Evolutionary conservation across 2,797 vertebrate species (phyloP), one percentile per base, ranked within the genome.

Genomic region (Karalla daura): DNA sequence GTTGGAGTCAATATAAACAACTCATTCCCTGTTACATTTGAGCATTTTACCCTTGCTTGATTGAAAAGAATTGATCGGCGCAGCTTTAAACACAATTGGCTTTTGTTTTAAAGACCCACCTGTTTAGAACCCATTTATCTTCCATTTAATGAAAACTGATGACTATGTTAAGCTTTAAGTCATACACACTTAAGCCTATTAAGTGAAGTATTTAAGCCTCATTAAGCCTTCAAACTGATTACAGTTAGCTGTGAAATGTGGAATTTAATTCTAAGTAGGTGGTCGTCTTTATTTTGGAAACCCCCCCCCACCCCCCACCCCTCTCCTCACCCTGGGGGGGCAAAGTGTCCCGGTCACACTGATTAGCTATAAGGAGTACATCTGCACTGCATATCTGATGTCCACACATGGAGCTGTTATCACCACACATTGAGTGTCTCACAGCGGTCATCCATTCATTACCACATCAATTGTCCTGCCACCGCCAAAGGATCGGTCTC

Each of bases 121-220:
- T 74, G 71, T 76, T 65, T 24, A 18, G 10, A 66, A 43, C 13
- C 5, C 5, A 49, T 62, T 64, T 60, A 60, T 85, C 49, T 73
- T 58, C 40, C 45, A 39, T 67, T 76, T 74, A 47, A 76, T 56
- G 21, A 74, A 78, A 84, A 81, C 64, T 32, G 59, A 78, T 86
- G 78, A 78, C 72, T 83, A 58, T 45, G 64, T 55, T 76, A 49
- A 69, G 62, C 71, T 55, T 70, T 73, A 73, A 81, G 81, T 86
- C 85, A 75, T 70, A 60, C 40, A 39, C 50, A 58, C 59, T 68
- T 86, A 88, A 90, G 69, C 86, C 80, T 84, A 84, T 90, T 90
- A 86, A 60, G 62, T 64, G 70, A 80, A 77, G 73, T 74, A 87
- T 85, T 76, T 76, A 85, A 78, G 76, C 79, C 76, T 80, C 63